Percentiles rank a stretch among this genome's conserved stretches.
phyloP scores from a whole-genome alignment of 2,888 invertebrate species.

The Falcaria lacertinaria region DNA sequence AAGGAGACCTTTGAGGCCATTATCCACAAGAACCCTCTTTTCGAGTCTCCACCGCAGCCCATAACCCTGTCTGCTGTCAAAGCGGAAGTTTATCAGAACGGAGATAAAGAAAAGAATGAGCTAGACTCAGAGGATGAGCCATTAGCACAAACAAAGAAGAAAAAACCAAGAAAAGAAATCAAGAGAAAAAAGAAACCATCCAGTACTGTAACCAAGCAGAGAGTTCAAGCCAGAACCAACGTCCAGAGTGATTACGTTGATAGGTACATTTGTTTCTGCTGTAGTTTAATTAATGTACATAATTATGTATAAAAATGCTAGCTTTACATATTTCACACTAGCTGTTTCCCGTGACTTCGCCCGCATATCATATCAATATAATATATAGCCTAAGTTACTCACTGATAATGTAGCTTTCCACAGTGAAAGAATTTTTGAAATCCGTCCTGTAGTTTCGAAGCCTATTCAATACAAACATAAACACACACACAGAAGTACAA shows the following conservation, averaged over 20 bases:
- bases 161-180: constrained; percentile 42
- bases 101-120: constrained; percentile 12
- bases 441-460: too few relatives aligned
- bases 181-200: constrained; percentile 53
- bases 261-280: neutral
- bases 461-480: too few relatives aligned
- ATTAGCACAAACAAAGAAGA: constrained; percentile 52
- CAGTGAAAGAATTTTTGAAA: too few relatives aligned
- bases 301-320: too few relatives aligned
- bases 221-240: constrained; percentile 21
- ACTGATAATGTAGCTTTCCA: too few relatives aligned
- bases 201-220: constrained; percentile 32
- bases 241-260: constrained; percentile 6
- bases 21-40: constrained; percentile 60
- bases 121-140: constrained; percentile 63
- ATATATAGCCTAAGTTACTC: too few relatives aligned
- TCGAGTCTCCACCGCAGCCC: constrained; percentile 27
- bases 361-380: too few relatives aligned
- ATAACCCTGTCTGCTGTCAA: constrained; percentile 33
- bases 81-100: constrained; percentile 29
- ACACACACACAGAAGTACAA: too few relatives aligned
- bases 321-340: too few relatives aligned
- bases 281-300: too few relatives aligned
- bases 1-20: constrained; percentile 61
- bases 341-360: too few relatives aligned